Base-by-base conservation (phyloP, 2,888 invertebrate genomes). In the Heliothis peltigera region DNA sequence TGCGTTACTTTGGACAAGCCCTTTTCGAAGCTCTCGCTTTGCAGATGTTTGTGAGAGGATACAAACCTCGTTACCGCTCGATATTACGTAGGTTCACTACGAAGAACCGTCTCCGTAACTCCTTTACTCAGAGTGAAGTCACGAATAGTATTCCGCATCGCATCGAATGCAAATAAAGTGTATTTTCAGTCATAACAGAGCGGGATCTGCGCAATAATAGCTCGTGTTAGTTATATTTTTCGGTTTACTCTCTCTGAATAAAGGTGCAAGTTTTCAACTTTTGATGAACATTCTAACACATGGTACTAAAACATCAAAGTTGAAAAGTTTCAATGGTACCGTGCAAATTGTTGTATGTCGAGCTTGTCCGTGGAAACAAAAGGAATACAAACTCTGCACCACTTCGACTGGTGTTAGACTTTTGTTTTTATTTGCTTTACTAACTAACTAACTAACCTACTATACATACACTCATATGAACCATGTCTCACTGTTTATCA, bases 11-110 rank as follows among this genome's bases (percentile, higher is more conserved):
- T 72, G 59, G 59, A 77, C 63, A 55, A 71, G 70, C 52, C 48
- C 25, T 69, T 82, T 76, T 66, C 56, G 70, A 72, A 78, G 77
- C 49, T 70, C 66, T 77, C 55, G 81, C 86, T 88, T 87, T 79
- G 74, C 80, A 80, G 75, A 70, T 85, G 83, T 84, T 75, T 77
- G 69, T 80, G 58, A 58, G 54, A 57, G 60, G 77, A 72, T 76
- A 49, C 32, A 64, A 82, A 82, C 73, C 78, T 70, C 76, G 75
- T 82, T 80, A 79, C 52, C 65, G 70, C 64, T 65, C 58, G 43
- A 51, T 75, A 64, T 57, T 69, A 64, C 35, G 35, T 55, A 46
- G 68, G 64, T 70, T 61, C 42, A 55, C 39, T 61, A 22, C 55
- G 32, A 22, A 21, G 43, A 51, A 59, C 56, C 55, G 32, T 48